These are phyloP conservation scores for Neodiprion pinetum DNA, from an alignment of 1,140 invertebrate species.

Conservation along the genomic window DNA sequence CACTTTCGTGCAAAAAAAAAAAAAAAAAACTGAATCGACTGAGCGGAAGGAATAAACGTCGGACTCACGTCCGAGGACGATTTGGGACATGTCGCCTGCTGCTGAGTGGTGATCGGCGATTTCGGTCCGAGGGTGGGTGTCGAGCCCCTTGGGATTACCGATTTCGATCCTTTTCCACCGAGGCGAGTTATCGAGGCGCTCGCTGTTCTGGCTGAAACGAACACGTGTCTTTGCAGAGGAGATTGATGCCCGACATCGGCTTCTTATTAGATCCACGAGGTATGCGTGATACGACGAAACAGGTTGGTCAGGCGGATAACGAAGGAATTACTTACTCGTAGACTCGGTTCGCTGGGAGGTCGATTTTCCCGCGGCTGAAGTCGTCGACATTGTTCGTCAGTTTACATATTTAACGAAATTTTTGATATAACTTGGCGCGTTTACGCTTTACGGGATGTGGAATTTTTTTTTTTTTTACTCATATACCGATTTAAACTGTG, in stretches of 20 bases:
- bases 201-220: background rate
- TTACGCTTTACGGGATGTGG: background rate
- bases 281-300: background rate
- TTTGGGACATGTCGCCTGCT: background rate
- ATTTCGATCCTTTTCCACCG: background rate
- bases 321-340: background rate
- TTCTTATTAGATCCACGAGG: background rate
- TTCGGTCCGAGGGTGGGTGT: no score
- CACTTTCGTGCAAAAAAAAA: no score
- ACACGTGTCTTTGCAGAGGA: background rate
- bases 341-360: background rate
- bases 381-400: background rate
- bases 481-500: background rate
- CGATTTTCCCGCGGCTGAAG: background rate
- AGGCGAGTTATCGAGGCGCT: background rate
- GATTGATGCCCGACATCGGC: no score
- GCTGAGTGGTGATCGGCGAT: background rate
- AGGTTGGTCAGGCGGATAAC: no score
- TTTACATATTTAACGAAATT: conserved; percentile 1
- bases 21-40: no score
- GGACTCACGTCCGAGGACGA: background rate
- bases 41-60: no score
- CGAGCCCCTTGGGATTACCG: background rate
- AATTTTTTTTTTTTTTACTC: background rate
- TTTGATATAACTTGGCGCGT: background rate